These are phyloP conservation scores for Pemphigus obesinymphae DNA, from an alignment of 1,140 invertebrate genomes.

Conservation along the genomic window DNA sequence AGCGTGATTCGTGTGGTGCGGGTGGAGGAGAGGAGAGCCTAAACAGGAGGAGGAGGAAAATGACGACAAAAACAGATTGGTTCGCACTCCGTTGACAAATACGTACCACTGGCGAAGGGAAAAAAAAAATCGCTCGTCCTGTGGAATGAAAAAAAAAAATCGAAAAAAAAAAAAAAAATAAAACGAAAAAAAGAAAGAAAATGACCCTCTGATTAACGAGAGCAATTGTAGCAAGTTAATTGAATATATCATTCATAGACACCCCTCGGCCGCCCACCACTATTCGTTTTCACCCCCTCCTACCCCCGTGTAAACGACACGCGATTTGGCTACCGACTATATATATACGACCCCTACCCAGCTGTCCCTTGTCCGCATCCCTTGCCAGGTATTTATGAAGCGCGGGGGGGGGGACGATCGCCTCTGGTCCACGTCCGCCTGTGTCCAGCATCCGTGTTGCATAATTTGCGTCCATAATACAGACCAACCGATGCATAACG, in stretches of 20 bases:
- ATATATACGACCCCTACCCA: too few relatives aligned
- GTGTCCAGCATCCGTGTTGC: not conserved
- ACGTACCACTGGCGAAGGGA: not conserved
- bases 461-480: not conserved
- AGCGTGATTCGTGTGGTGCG: not conserved
- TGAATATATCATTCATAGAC: conserved; percentile 37
- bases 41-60: too few relatives aligned
- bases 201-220: conserved; percentile 38
- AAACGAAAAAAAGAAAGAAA: conserved; percentile 18
- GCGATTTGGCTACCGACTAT: conserved; percentile 4
- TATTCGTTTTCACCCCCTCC: not conserved
- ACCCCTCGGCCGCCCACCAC: not conserved
- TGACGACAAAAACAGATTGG: conserved; percentile 23
- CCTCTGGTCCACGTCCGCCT: not conserved
- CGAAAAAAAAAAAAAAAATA: conserved; percentile 15
- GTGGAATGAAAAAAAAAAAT: not conserved
- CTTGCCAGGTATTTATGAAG: not conserved
- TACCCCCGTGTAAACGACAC: not conserved
- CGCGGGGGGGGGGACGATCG: conserved; percentile 8
- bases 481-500: too few relatives aligned
- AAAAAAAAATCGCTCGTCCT: conserved; percentile 15
- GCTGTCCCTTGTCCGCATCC: not conserved
- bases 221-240: conserved; percentile 40
- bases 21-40: too few relatives aligned
- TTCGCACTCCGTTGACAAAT: conserved; percentile 23